Conservation (phyloP, 64 coral and sea anemone genomes). For the Orbicella faveolata region DNA sequence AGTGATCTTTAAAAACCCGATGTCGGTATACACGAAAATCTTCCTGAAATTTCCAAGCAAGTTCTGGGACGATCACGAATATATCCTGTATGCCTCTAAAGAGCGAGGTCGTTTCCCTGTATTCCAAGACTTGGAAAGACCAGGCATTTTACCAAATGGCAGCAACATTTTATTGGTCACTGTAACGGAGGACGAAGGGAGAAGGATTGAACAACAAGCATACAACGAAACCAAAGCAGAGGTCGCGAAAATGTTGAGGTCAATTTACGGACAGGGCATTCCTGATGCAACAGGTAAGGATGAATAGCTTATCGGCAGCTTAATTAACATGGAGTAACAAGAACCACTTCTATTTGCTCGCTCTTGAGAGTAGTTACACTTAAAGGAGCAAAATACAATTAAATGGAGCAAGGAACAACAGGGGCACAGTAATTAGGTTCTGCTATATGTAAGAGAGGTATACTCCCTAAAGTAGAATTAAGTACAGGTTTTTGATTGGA, state of each 20-base stretch:
- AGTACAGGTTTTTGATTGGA: too few species aligned
- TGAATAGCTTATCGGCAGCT: too few species aligned
- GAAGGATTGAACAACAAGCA: slow-evolving; percentile 59
- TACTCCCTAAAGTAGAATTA: too few species aligned
- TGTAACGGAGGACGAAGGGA: slow-evolving; percentile 35
- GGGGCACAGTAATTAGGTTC: too few species aligned
- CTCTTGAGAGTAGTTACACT: too few species aligned
- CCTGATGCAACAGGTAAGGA: slow-evolving; percentile 64
- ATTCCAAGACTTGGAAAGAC: slow-evolving; percentile 37
- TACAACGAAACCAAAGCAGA: slow-evolving; percentile 55
- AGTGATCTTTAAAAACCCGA: slow-evolving; percentile 49
- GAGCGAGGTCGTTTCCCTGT: slow-evolving; percentile 37
- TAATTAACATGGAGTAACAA: too few species aligned
- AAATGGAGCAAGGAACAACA: too few species aligned
- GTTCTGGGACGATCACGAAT: slow-evolving; percentile 79
- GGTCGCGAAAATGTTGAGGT: slow-evolving; percentile 46
- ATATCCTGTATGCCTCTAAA: slow-evolving; percentile 40
- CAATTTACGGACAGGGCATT: slow-evolving; percentile 63
- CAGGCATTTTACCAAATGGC: slow-evolving; percentile 31
- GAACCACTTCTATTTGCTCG: too few species aligned
- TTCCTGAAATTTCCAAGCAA: slow-evolving; percentile 65
- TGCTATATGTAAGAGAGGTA: too few species aligned
- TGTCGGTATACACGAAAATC: slow-evolving; percentile 60
- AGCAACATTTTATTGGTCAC: slow-evolving; percentile 35
- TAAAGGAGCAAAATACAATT: too few species aligned